Evolutionary conservation across 2,113 vertebrate species (phyloP).

Genomic region (Zootoca vivipara): DNA sequence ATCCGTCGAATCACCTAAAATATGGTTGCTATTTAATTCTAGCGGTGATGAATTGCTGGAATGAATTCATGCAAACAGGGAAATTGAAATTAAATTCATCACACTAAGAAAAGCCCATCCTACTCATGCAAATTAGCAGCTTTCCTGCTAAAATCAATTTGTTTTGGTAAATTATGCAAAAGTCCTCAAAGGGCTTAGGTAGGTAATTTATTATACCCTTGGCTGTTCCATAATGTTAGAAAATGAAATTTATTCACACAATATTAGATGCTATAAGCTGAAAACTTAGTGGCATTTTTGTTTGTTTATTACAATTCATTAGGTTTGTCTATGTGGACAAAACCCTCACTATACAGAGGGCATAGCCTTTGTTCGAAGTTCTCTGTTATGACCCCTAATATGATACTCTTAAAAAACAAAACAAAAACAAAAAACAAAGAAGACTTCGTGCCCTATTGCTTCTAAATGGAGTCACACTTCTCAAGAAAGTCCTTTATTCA

Average conservation of each 20-base stretch:
- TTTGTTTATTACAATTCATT: conserved; percentile 75
- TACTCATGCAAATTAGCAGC: conserved; percentile 77
- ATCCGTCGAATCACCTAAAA: conserved; percentile 67
- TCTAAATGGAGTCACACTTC: neutral
- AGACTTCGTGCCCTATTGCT: conserved; percentile 8
- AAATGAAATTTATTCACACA: conserved; percentile 79
- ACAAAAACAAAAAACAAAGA: conserved; percentile 4
- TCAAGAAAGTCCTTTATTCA: neutral
- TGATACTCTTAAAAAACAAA: conserved; percentile 11
- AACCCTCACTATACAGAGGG: conserved; percentile 58
- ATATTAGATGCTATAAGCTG: conserved; percentile 71
- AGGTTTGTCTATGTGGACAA: conserved; percentile 60
- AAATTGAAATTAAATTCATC: conserved; percentile 83
- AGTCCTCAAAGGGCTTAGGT: conserved; percentile 78
- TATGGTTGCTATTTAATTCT: conserved; percentile 71
- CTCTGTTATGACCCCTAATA: conserved; percentile 51
- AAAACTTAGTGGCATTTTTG: conserved; percentile 73
- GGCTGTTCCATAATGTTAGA: conserved; percentile 74
- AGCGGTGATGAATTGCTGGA: conserved; percentile 78
- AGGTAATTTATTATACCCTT: conserved; percentile 79
- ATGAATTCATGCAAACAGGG: conserved; percentile 76
- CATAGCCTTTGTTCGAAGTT: conserved; percentile 48
- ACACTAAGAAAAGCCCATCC: conserved; percentile 74
- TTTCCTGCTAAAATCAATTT: conserved; percentile 83
- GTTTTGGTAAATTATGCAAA: conserved; percentile 83